phyloP scores from a whole-genome alignment of 35 echinoderm and acorn worm species.

The Diadema setosum region DNA sequence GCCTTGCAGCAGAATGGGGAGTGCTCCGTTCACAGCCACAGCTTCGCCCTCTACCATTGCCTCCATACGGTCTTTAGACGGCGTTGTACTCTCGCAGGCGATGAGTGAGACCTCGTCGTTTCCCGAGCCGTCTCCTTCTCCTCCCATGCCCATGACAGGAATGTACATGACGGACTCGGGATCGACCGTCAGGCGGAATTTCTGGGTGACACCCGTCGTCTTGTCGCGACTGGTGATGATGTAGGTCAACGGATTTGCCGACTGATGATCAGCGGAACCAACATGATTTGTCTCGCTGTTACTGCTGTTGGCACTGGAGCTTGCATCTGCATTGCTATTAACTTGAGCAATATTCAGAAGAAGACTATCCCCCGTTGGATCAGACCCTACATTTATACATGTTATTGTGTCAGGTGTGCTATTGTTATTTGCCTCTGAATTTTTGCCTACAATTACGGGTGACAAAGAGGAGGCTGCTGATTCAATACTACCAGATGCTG shows the following conservation, averaged over 20 bases:
- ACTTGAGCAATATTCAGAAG: neutral
- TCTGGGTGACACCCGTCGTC: conserved; percentile 29
- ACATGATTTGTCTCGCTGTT: neutral
- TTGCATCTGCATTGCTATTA: neutral
- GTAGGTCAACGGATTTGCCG: conserved; percentile 34
- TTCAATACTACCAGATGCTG: too few species aligned
- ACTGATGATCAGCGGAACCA: neutral
- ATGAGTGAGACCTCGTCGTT: neutral
- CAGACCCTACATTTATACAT: too few species aligned
- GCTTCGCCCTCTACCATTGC: neutral
- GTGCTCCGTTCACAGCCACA: neutral
- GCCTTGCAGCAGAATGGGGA: neutral
- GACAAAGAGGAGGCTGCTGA: too few species aligned
- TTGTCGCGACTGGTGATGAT: conserved; percentile 56
- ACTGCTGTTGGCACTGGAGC: neutral
- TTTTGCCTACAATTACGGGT: too few species aligned
- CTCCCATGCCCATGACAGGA: conserved; percentile 3
- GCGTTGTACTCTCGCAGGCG: too few species aligned
- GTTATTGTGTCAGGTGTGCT: too few species aligned
- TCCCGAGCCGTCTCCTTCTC: neutral
- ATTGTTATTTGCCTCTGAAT: too few species aligned
- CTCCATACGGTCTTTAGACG: neutral
- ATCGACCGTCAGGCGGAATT: conserved; percentile 52
- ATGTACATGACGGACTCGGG: conserved; percentile 33
- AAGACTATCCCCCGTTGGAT: neutral